phyloP scores from a whole-genome alignment of 2,888 invertebrate genomes.

The Gnatocerus cornutus region DNA sequence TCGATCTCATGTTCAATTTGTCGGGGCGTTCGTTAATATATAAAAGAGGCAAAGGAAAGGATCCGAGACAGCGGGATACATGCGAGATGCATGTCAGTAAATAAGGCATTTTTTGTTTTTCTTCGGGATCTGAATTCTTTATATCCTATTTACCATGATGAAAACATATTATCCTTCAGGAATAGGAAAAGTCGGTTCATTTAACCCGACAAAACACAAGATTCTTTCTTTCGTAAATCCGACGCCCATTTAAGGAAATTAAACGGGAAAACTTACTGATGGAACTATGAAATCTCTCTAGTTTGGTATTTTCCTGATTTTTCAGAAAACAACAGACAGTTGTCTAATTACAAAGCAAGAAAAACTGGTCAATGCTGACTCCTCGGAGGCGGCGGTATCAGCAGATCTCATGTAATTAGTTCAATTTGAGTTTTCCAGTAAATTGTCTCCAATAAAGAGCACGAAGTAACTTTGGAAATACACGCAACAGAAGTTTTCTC shows the following conservation, averaged over 20 bases:
- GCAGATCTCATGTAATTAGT: slow-evolving; percentile 9
- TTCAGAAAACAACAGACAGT: slow-evolving; percentile 16
- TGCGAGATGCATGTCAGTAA: slow-evolving; percentile 50
- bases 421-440: slow-evolving; percentile 9
- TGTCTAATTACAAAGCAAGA: neutral
- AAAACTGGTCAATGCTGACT: slow-evolving; percentile 8
- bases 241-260: slow-evolving; percentile 32
- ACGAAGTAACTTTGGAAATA: neutral
- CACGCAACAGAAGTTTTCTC: too few species aligned
- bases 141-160: slow-evolving; percentile 48
- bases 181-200: slow-evolving; percentile 47
- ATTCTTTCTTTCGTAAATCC: slow-evolving; percentile 25
- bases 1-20: slow-evolving; percentile 48
- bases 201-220: slow-evolving; percentile 44
- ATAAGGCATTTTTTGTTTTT: slow-evolving; percentile 47
- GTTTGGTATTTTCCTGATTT: slow-evolving; percentile 8
- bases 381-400: slow-evolving; percentile 4
- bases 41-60: slow-evolving; percentile 32
- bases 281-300: slow-evolving; percentile 31
- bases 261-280: slow-evolving; percentile 25
- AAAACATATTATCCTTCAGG: slow-evolving; percentile 47
- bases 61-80: slow-evolving; percentile 23
- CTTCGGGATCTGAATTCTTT: slow-evolving; percentile 46
- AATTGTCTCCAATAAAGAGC: slow-evolving; percentile 1
- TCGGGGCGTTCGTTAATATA: slow-evolving; percentile 46